These are phyloP conservation scores for Propithecus deckenii DNA, from an alignment of 2,797 vertebrate species.

Conservation along the genomic window DNA sequence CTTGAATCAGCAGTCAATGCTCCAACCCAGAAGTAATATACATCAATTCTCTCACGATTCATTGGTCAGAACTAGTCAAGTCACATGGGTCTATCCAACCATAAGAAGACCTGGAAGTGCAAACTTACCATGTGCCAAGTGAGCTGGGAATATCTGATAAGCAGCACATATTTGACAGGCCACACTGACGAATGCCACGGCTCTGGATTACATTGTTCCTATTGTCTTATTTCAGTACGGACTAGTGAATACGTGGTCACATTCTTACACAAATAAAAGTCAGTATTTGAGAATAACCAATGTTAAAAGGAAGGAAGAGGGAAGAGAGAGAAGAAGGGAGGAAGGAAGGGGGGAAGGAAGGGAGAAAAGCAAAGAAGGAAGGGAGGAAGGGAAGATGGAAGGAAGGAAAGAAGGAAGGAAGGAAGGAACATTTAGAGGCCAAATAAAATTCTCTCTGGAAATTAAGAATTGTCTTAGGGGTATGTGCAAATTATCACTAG, in stretches of 20 bases:
- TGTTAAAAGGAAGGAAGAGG: neutral
- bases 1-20: neutral
- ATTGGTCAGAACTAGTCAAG: neutral
- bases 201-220: neutral
- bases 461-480: neutral
- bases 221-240: neutral
- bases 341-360: neutral
- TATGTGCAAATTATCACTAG: neutral
- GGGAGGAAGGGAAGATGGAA: no score
- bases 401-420: no score
- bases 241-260: neutral
- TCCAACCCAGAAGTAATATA: neutral
- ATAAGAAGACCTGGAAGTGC: neutral
- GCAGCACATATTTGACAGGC: neutral
- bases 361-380: no score
- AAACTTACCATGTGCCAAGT: neutral
- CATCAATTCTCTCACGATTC: neutral
- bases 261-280: neutral
- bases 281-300: neutral
- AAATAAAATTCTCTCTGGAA: slow-evolving; percentile 32
- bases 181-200: neutral
- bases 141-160: neutral
- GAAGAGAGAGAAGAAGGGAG: neutral
- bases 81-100: neutral
- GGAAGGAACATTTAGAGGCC: neutral